Base-by-base conservation (phyloP, 2,113 vertebrate species). In the Carettochelys insculpta region DNA sequence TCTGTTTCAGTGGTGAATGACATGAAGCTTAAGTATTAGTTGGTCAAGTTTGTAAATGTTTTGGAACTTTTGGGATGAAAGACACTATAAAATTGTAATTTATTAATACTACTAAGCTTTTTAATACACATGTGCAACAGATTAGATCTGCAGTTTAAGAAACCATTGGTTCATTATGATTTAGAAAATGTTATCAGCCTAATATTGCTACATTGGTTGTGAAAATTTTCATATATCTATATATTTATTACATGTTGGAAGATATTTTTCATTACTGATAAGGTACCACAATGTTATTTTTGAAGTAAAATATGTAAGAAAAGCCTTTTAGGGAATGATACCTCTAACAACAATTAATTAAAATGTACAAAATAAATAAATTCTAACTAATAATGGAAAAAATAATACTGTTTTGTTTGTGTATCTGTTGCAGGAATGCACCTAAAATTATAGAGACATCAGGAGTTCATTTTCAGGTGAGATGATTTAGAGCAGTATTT, bases 381-480 rank as follows among this genome's bases (percentile, higher is more conserved):
- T 68, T 83, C 34, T 95, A 85, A 73, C 85, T 85, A 87, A 14
- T 58, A 54, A 65, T 84, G 16, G 58, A 95, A 86, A 86, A 16
- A 73, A 43, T 52, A 88, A 78, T 58, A 89, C 85, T 8, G 5
- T 86, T 51, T 96, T 92, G 61, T 86, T 96, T 90, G 11, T 24
- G 56, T 80, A n/a, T 78, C 77, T 97, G 73, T 95, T 95, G 73
- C 83, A 99, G 99, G 97, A 97, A 95, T 95, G 97, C 98, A 85
- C 98, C 99, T 93, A 99, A 99, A 98, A 98, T 99, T 93, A 99
- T 99, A 96, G 99, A 99, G 90, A 99, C 99, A 0, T 98, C 98
- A 88, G 99, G 99, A 91, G 99, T 99, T 95, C 99, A 99, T 98
- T 99, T 99, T 98, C 99, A 99, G 98, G 99, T 99, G 93, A 95